Evolutionary conservation across 2,888 invertebrate genomes (phyloP).

Genomic region (Thereva nobilitata): DNA sequence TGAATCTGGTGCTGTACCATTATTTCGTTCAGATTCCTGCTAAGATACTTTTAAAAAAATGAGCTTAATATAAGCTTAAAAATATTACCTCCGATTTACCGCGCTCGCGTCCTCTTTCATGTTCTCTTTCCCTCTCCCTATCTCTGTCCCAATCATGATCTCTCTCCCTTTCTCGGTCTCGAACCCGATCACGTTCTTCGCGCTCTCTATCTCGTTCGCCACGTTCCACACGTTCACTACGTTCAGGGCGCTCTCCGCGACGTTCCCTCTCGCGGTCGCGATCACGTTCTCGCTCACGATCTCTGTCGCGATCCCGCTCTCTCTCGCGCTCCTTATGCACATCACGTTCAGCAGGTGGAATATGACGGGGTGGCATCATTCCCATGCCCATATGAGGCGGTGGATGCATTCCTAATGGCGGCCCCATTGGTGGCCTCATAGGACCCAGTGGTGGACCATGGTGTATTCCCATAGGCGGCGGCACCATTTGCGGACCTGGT

Average conservation of each 20-base stretch:
- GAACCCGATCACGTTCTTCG: slow-evolving; percentile 32
- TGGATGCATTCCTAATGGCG: slow-evolving; percentile 50
- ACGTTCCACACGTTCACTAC: slow-evolving; percentile 45
- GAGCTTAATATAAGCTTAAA: neutral
- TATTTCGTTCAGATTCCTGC: slow-evolving; percentile 35
- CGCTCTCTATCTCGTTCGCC: slow-evolving; percentile 49
- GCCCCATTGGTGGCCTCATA: slow-evolving; percentile 53
- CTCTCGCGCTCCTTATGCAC: slow-evolving; percentile 52
- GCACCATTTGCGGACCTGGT: slow-evolving; percentile 61
- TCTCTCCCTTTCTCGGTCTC: slow-evolving; percentile 21
- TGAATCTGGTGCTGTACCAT: slow-evolving; percentile 16
- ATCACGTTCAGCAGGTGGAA: slow-evolving; percentile 40
- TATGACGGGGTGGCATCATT: slow-evolving; percentile 48
- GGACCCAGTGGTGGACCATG: slow-evolving; percentile 50
- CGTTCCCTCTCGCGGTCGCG: slow-evolving; percentile 60
- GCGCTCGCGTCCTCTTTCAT: slow-evolving; percentile 47
- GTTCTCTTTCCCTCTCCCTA: slow-evolving; percentile 14
- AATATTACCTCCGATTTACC: slow-evolving; percentile 60
- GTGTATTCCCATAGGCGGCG: slow-evolving; percentile 51
- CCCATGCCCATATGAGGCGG: slow-evolving; percentile 49
- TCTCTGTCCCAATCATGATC: slow-evolving; percentile 30
- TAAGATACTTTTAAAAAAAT: neutral
- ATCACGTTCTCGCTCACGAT: slow-evolving; percentile 57
- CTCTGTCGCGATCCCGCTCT: slow-evolving; percentile 41
- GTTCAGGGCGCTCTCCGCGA: slow-evolving; percentile 42